phyloP scores from a whole-genome alignment of 1,140 invertebrate genomes.

The Samia ricini region DNA sequence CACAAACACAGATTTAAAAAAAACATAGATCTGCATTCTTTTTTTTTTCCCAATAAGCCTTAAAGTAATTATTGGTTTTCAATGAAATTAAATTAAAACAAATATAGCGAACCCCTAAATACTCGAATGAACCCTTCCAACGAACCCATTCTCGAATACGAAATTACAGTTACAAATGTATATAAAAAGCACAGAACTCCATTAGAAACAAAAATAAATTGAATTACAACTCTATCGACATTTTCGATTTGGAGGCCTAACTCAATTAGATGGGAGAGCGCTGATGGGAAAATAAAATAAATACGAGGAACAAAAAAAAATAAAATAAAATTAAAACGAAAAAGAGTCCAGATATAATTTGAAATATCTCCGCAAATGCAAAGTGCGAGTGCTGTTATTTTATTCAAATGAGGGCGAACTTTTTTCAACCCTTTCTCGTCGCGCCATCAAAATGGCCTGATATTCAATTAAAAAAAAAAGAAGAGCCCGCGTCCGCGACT shows the following conservation, averaged over 20 bases:
- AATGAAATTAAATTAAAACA: conserved; percentile 1
- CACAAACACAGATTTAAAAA: too few relatives aligned
- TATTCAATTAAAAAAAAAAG: conserved; percentile 78
- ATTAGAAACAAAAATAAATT: conserved; percentile 78
- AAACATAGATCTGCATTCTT: neutral
- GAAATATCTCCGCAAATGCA: conserved; percentile 77
- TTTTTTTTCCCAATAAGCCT: neutral
- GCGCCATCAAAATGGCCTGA: conserved; percentile 76
- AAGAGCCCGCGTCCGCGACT: conserved; percentile 67
- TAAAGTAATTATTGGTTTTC: neutral
- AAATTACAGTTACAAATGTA: conserved; percentile 66
- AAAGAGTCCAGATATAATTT: conserved; percentile 77
- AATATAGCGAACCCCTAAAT: conserved; percentile 5
- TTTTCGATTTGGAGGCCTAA: conserved; percentile 76
- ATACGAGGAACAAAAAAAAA: conserved; percentile 70
- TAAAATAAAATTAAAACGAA: conserved; percentile 74
- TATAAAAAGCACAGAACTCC: conserved; percentile 66
- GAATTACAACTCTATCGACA: conserved; percentile 76
- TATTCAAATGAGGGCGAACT: conserved; percentile 77
- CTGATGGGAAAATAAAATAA: conserved; percentile 77
- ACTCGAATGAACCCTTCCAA: conserved; percentile 37
- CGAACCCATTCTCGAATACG: conserved; percentile 52
- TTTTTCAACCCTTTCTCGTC: conserved; percentile 72
- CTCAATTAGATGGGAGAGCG: conserved; percentile 71
- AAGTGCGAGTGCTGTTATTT: conserved; percentile 77